A percentile compares a stretch with the other conserved stretches of the same genome.
Conservation (phyloP, 2,888 invertebrate species). For the Mesorhabditis spiculigera region DNA sequence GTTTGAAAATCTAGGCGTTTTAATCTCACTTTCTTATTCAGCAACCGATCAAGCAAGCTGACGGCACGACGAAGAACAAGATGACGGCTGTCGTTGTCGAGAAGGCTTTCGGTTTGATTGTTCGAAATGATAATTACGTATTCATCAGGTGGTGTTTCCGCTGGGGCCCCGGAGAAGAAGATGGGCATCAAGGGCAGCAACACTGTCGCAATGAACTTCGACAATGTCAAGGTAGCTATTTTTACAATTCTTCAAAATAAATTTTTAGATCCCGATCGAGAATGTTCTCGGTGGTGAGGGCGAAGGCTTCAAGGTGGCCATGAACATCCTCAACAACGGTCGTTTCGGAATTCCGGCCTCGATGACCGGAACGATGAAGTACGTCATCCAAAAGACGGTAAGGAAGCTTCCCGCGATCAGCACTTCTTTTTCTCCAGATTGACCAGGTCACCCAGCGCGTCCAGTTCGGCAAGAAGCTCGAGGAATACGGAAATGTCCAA, state of each 20-base stretch:
- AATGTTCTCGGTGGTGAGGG: conserved; percentile 86
- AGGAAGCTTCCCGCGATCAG: conserved; percentile 18
- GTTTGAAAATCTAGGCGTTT: conserved; percentile 46
- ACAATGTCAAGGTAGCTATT: conserved; percentile 76
- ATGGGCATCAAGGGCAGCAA: conserved; percentile 97
- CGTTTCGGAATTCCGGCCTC: conserved; percentile 91
- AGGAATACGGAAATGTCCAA: conserved; percentile 72
- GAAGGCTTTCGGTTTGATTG: neutral
- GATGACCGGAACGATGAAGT: conserved; percentile 84
- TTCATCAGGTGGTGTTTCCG: conserved; percentile 88
- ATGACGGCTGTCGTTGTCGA: neutral
- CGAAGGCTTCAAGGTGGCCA: conserved; percentile 86
- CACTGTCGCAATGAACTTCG: conserved; percentile 86
- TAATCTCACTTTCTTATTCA: conserved; percentile 20
- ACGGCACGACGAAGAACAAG: conserved; percentile 53
- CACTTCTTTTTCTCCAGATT: conserved; percentile 58
- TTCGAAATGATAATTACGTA: conserved; percentile 71
- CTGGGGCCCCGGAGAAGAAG: conserved; percentile 91
- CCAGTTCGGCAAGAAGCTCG: conserved; percentile 76
- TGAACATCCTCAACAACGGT: conserved; percentile 94
- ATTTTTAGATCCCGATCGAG: conserved; percentile 69
- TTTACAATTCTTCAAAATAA: neutral
- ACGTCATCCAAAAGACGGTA: conserved; percentile 78
- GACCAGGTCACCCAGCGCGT: conserved; percentile 83
- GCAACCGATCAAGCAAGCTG: conserved; percentile 56